A percentile compares a stretch with the other conserved stretches of the same genome.
Evolutionary conservation across 2,113 vertebrate genomes (phyloP).

Genomic region (Thryonomys swinderianus): DNA sequence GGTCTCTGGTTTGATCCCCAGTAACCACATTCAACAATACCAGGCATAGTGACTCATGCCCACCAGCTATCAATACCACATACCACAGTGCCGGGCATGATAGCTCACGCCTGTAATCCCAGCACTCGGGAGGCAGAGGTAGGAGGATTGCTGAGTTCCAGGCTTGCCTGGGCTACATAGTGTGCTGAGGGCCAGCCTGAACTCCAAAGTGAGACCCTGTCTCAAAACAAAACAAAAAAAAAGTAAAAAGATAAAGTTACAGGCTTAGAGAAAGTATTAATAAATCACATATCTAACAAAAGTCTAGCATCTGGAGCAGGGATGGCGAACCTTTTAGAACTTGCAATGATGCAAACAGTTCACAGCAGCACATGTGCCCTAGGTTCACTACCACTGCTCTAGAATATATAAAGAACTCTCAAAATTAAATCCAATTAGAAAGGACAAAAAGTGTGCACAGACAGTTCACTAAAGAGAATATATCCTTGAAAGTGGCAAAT

Average conservation of each 20-base stretch:
- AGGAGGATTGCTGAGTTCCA: too few species aligned
- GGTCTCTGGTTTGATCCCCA: too few species aligned
- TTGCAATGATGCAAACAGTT: neutral
- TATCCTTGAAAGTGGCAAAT: neutral
- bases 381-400: neutral
- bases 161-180: too few species aligned
- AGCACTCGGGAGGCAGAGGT: too few species aligned
- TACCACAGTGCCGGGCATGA: too few species aligned
- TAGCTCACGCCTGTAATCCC: too few species aligned
- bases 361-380: neutral
- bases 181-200: too few species aligned
- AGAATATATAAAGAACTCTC: neutral
- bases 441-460: neutral
- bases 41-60: too few species aligned
- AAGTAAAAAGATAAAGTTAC: neutral
- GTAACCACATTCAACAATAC: too few species aligned
- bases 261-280: neutral
- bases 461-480: neutral
- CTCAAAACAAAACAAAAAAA: too few species aligned
- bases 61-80: too few species aligned
- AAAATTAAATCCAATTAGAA: constrained; percentile 26
- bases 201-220: too few species aligned
- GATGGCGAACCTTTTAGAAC: neutral
- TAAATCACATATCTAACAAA: constrained; percentile 1
- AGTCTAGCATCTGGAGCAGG: neutral